Evolutionary conservation across 92 coral and sea anemone genomes (phyloP).

Genomic region (Chrysogorgia sp.): DNA sequence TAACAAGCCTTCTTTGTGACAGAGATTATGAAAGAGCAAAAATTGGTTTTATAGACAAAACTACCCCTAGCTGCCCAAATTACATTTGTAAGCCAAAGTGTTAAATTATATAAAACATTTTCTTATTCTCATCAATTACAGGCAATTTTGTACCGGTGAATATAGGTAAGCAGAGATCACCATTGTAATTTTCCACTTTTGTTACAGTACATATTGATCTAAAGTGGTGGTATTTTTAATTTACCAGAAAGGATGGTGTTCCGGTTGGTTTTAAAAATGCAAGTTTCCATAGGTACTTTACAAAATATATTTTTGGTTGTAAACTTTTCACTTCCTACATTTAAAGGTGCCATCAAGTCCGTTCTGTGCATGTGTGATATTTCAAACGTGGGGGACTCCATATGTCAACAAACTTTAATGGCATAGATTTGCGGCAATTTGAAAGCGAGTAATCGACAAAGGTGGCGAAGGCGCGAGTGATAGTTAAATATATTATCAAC

Average conservation of each 20-base stretch:
- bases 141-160: conserved; percentile 94
- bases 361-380: too few species aligned
- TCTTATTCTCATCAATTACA: conserved; percentile 29
- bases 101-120: neutral
- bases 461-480: too few species aligned
- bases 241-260: conserved; percentile 65
- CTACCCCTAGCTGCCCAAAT: too few species aligned
- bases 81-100: neutral
- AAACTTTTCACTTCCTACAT: neutral
- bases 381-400: too few species aligned
- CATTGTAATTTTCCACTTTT: neutral
- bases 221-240: neutral
- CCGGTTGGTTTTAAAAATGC: conserved; percentile 82
- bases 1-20: too few species aligned
- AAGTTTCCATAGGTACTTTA: conserved; percentile 70
- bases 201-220: neutral
- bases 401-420: too few species aligned
- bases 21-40: too few species aligned
- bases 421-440: too few species aligned
- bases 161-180: conserved; percentile 63
- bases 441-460: too few species aligned
- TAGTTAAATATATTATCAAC: too few species aligned
- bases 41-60: too few species aligned
- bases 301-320: neutral
- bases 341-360: conserved; percentile 47